phyloP scores from a whole-genome alignment of 2,113 vertebrate species.

The Poicephalus gulielmi region DNA sequence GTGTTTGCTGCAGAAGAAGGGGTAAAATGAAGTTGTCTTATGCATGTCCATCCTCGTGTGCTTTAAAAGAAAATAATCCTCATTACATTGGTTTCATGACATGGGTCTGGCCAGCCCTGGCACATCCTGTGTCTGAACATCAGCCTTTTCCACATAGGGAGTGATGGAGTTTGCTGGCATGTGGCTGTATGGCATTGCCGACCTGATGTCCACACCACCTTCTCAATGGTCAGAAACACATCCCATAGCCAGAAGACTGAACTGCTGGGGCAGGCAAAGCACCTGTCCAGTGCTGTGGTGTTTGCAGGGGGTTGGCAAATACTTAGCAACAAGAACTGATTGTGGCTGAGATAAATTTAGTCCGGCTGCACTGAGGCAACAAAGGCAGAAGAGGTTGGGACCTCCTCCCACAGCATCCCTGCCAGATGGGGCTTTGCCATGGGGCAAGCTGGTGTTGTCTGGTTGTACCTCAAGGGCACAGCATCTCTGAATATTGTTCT shows the following conservation, averaged over 20 bases:
- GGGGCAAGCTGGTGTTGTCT: background rate
- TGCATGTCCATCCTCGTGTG: background rate
- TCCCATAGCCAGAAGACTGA: background rate
- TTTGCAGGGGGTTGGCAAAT: background rate
- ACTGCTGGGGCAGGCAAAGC: background rate
- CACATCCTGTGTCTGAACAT: background rate
- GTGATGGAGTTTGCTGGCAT: background rate
- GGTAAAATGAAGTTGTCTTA: background rate
- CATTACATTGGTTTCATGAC: background rate
- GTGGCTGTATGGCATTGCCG: background rate
- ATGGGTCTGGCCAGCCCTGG: background rate
- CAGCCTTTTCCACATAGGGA: background rate
- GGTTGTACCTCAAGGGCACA: background rate
- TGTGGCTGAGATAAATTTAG: background rate
- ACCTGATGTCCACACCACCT: background rate
- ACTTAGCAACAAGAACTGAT: background rate
- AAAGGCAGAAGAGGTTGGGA: background rate
- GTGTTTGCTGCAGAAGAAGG: background rate
- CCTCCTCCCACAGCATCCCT: background rate
- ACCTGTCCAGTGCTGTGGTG: fast-evolving
- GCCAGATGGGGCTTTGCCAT: background rate
- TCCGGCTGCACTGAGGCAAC: background rate
- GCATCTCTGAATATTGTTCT: background rate
- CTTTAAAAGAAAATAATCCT: background rate
- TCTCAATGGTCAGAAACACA: background rate